Percentiles rank a stretch among this genome's conserved stretches.
phyloP scores from a whole-genome alignment of 2,888 invertebrate genomes.

The Melipona beecheii region DNA sequence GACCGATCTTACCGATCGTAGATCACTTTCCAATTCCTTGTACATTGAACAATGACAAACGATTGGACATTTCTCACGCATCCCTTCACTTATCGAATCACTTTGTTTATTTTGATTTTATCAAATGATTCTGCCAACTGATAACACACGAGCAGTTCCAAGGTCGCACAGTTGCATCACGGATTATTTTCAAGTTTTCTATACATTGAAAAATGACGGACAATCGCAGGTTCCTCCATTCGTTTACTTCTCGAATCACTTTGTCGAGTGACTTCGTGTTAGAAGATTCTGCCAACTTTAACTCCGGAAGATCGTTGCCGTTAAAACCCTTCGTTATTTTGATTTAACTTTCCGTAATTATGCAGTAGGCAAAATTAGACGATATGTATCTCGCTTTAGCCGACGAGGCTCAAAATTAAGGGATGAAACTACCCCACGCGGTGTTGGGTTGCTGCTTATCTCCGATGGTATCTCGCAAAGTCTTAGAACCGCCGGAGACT shows the following conservation, averaged over 20 bases:
- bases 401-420: neutral
- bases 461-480: neutral
- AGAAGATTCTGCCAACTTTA: neutral
- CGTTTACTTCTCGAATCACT: too few species aligned
- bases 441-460: constrained; percentile 2
- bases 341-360: constrained; percentile 8
- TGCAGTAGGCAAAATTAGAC: neutral
- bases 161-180: too few species aligned
- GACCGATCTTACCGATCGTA: neutral
- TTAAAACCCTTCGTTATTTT: constrained; percentile 3
- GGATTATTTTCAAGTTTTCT: neutral
- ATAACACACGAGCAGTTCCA: neutral
- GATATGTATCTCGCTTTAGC: constrained; percentile 5
- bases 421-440: constrained; percentile 15
- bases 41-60: neutral
- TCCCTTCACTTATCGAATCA: too few species aligned
- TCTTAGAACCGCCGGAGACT: neutral
- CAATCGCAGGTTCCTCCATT: neutral
- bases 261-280: neutral
- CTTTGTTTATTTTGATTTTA: neutral
- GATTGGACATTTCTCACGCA: neutral
- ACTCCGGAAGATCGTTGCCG: neutral
- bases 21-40: neutral
- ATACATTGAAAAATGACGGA: neutral
- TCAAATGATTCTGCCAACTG: neutral